These are phyloP conservation scores for Liolophura sinensis DNA, from an alignment of 1,140 invertebrate species.

Conservation along the genomic window DNA sequence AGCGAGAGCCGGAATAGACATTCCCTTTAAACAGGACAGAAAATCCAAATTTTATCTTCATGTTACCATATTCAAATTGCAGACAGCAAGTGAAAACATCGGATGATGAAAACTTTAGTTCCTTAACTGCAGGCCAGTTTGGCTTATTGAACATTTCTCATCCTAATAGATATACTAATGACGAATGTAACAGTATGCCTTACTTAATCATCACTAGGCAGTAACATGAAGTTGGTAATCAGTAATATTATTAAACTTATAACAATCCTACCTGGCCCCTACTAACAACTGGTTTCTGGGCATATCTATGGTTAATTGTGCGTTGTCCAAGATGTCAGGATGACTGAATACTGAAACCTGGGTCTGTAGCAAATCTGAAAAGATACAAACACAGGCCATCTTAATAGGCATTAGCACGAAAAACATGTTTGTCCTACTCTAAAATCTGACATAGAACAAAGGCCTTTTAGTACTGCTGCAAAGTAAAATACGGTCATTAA, in stretches of 20 bases:
- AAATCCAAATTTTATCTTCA: background rate
- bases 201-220: too few relatives aligned
- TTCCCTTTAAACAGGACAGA: constrained; percentile 68
- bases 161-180: background rate
- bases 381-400: constrained; percentile 1
- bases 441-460: too few relatives aligned
- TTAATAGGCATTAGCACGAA: too few relatives aligned
- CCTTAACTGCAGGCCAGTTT: background rate
- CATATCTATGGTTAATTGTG: constrained; percentile 36
- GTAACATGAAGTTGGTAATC: background rate
- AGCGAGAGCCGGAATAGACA: constrained; percentile 79
- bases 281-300: constrained; percentile 31
- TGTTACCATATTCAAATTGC: background rate
- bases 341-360: constrained; percentile 25
- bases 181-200: background rate
- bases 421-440: too few relatives aligned
- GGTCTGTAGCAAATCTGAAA: constrained; percentile 16
- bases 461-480: too few relatives aligned
- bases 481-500: too few relatives aligned
- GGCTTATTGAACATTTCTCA: background rate
- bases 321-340: constrained; percentile 23
- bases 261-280: constrained; percentile 26
- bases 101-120: background rate
- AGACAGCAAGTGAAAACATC: background rate
- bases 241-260: background rate